Evolutionary conservation across 92 coral and sea anemone genomes (phyloP), one percentile per base, ranked within the genome.

Genomic region (Parazoanthus darwini): DNA sequence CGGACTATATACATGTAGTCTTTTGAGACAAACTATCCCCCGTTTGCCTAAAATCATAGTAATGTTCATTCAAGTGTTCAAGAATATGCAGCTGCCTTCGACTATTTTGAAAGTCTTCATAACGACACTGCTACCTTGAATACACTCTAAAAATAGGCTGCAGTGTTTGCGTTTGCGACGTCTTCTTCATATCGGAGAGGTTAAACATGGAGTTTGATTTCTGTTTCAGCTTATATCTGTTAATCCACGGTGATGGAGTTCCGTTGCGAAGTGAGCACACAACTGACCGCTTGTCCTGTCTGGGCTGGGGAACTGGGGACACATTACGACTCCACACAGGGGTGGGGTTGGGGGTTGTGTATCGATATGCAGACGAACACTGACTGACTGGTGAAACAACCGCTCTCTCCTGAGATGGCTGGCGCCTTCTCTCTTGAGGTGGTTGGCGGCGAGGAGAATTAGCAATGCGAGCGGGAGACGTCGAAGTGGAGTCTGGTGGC

Each of bases 231-330:
- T 97, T 96, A 86, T 97, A 97, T 42, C 99, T 88, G 88, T 92
- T 92, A 18, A 97, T 89, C 99, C 98, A 97, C 37, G 99, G 98
- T 37, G 99, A 94, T 35, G 98, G 97, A 5, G 95, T 90, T 42
- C 97, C 96, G 82, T 96, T 97, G 79, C 98, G 89, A 18, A 95
- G 78, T 6, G 99, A 93, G 79, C 82, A 91, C 88, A 86, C 91
- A 56, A 84, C 90, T 76, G 89, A 87, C 71, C 92, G 81, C 38
- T 85, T 74, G 38, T 83, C 85, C 66, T 15, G 81, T 59, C 83
- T 84, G 46, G 82, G 59, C 59, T 78, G 39, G 43, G 91, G 77
- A 25, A 42, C 77, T 68, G 86, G 86, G 77, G 77, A 67, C 77
- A 82, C 76, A 13, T 82, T 82, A 16, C 63, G 77, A 68, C 86